Evolutionary conservation across 1,140 invertebrate species (phyloP).

Genomic region (Ladona fulva): DNA sequence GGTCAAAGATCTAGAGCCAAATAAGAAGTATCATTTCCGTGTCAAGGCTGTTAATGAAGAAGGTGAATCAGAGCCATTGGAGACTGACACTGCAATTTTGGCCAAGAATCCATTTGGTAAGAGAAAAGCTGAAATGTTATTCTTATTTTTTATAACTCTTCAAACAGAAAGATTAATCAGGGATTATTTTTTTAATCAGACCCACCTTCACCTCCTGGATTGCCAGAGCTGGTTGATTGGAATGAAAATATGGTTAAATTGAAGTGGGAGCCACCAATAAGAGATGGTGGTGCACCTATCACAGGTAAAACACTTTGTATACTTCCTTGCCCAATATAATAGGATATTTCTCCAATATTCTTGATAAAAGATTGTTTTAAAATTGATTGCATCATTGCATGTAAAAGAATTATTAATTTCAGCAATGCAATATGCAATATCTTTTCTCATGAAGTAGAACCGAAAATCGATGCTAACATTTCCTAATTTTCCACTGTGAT

Average conservation of each 20-base stretch:
- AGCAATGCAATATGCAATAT: too few relatives aligned
- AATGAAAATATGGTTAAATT: slow-evolving; percentile 86
- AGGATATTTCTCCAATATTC: too few relatives aligned
- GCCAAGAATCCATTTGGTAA: slow-evolving; percentile 94
- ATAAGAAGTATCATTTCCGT: slow-evolving; percentile 89
- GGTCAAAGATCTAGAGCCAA: slow-evolving; percentile 81
- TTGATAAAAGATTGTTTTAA: too few relatives aligned
- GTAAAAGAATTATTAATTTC: too few relatives aligned
- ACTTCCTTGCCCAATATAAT: not conserved
- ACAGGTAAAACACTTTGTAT: slow-evolving; percentile 39
- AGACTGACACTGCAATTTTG: slow-evolving; percentile 71
- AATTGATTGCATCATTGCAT: too few relatives aligned
- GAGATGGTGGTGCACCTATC: slow-evolving; percentile 94
- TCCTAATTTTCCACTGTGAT: too few relatives aligned
- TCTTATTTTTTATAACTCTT: not conserved
- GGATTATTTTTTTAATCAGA: slow-evolving; percentile 40
- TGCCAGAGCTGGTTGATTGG: slow-evolving; percentile 89
- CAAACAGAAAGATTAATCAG: not conserved
- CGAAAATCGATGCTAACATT: too few relatives aligned
- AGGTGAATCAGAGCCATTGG: slow-evolving; percentile 87
- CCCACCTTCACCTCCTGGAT: slow-evolving; percentile 74
- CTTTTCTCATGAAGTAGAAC: too few relatives aligned
- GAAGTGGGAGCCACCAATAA: slow-evolving; percentile 90
- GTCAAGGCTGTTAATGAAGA: slow-evolving; percentile 93
- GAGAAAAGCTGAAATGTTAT: slow-evolving; percentile 17